A percentile compares a stretch with the other conserved stretches of the same genome.
phyloP scores from a whole-genome alignment of 2,113 vertebrate genomes.

The Crotalus tigris region DNA sequence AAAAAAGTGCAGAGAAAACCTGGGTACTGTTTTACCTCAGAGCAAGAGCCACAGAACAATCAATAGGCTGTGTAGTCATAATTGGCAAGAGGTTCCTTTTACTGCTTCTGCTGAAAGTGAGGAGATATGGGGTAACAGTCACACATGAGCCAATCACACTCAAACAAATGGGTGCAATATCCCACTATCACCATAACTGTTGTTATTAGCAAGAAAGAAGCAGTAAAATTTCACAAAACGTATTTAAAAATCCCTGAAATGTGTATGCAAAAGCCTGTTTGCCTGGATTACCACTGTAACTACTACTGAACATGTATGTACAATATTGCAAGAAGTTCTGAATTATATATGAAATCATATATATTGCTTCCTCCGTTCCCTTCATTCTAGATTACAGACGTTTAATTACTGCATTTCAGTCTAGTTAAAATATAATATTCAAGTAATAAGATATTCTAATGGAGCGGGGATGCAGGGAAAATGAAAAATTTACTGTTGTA shows the following conservation, averaged over 20 bases:
- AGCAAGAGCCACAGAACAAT: not conserved
- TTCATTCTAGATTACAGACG: slow-evolving; percentile 53
- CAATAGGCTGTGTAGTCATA: not conserved
- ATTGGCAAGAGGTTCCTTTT: not conserved
- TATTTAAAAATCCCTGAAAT: not conserved
- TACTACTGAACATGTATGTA: slow-evolving; percentile 47
- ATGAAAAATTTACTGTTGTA: slow-evolving; percentile 63
- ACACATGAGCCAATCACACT: not conserved
- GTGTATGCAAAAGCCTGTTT: not conserved
- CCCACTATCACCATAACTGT: not conserved
- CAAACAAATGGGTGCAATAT: not conserved
- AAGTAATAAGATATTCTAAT: slow-evolving; percentile 75
- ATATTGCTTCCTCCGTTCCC: slow-evolving; percentile 49
- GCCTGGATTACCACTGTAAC: slow-evolving; percentile 44
- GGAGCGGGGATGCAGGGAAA: slow-evolving; percentile 42
- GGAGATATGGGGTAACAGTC: not conserved
- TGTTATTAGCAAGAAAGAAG: not conserved
- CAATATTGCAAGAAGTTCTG: slow-evolving; percentile 28
- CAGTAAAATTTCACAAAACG: not conserved
- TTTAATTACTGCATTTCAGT: slow-evolving; percentile 57
- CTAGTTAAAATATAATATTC: slow-evolving; percentile 72
- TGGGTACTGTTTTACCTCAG: slow-evolving; percentile 44
- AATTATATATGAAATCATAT: not conserved
- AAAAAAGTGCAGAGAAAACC: slow-evolving; percentile 6
- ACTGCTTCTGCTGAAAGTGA: not conserved